These are phyloP conservation scores for Gambusia holbrooki DNA, from an alignment of 2,113 vertebrate species.

Conservation along the genomic window DNA sequence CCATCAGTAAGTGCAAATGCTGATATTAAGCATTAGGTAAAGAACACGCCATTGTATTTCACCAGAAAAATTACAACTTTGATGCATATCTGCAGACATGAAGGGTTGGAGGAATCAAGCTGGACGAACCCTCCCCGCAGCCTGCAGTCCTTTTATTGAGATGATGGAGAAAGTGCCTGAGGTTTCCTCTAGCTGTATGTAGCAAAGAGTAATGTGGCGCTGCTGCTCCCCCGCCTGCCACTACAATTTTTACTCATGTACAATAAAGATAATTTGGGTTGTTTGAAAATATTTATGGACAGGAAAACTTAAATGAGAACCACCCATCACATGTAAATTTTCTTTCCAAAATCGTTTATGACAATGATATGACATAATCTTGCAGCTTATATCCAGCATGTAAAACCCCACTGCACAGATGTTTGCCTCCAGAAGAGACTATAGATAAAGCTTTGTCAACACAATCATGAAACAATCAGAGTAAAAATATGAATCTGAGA, in stretches of 20 bases:
- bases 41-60: conserved; percentile 7
- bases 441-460: not conserved
- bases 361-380: not conserved
- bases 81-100: not conserved
- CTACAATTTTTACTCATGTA: not conserved
- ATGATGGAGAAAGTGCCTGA: no score
- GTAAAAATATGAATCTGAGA: conserved; percentile 12
- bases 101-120: not conserved
- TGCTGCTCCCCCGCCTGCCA: not conserved
- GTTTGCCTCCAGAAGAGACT: not conserved
- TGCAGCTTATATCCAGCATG: no score
- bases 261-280: not conserved
- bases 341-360: not conserved
- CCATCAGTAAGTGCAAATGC: conserved; percentile 17
- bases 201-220: not conserved
- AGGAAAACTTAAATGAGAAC: no score
- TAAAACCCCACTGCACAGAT: not conserved
- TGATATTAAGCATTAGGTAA: conserved; percentile 8
- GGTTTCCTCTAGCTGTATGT: not conserved
- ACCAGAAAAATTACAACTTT: conserved; percentile 1
- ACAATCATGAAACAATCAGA: conserved; percentile 7
- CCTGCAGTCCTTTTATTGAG: no score
- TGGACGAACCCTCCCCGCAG: not conserved
- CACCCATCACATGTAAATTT: no score
- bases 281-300: not conserved